Percentiles rank a stretch among this genome's conserved stretches.
These are phyloP conservation scores for Hypercompe scribonia DNA, from an alignment of 2,888 invertebrate genomes.

Conservation along the genomic window DNA sequence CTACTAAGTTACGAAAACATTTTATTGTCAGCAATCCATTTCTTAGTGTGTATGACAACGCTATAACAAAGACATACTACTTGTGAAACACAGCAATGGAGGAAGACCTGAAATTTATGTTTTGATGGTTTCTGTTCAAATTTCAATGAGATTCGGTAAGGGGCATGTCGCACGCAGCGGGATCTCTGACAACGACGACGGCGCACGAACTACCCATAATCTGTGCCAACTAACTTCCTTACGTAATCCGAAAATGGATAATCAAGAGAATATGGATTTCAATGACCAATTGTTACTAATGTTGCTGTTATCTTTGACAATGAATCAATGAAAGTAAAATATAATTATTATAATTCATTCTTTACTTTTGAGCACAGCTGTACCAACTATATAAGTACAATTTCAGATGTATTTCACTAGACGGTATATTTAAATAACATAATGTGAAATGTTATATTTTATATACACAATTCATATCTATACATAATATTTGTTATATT, in stretches of 20 bases:
- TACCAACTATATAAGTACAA: background rate
- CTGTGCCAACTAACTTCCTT: conserved; percentile 64
- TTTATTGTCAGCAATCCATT: conserved; percentile 31
- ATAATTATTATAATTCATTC: background rate
- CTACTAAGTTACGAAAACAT: conserved; percentile 24
- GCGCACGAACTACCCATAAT: conserved; percentile 65
- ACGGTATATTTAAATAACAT: no score
- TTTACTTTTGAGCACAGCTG: background rate
- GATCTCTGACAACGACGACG: conserved; percentile 53
- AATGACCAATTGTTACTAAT: conserved; percentile 54
- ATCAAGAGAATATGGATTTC: conserved; percentile 46
- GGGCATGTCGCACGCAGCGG: conserved; percentile 59
- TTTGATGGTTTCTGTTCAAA: conserved; percentile 23
- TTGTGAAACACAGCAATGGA: conserved; percentile 35
- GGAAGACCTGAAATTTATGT: conserved; percentile 17
- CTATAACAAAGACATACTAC: background rate
- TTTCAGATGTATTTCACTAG: background rate
- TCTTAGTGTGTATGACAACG: background rate
- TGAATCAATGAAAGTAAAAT: background rate
- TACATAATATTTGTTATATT: no score
- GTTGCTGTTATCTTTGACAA: conserved; percentile 24
- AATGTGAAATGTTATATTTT: background rate
- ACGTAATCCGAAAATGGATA: conserved; percentile 55
- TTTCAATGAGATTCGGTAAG: conserved; percentile 49
- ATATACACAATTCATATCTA: background rate